Conservation (phyloP, 2,113 vertebrate genomes). For the Poeciliopsis occidentalis region DNA sequence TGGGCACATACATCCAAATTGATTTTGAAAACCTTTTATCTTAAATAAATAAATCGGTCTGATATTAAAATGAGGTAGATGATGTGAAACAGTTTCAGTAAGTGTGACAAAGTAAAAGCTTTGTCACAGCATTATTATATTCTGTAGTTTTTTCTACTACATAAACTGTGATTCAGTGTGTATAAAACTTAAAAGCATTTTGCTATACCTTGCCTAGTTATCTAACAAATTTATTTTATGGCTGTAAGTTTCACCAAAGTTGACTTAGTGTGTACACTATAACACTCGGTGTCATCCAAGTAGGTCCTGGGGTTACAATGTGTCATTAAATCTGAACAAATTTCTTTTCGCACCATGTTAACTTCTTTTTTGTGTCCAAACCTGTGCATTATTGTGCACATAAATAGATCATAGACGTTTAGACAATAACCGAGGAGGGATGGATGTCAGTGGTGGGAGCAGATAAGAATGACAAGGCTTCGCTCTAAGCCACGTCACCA, state of each 20-base stretch:
- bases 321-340: constrained; percentile 56
- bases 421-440: constrained; percentile 67
- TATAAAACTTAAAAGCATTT: neutral
- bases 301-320: constrained; percentile 27
- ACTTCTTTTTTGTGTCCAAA: constrained; percentile 21
- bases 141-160: too few species aligned
- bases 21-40: too few species aligned
- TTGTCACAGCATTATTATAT: neutral
- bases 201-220: neutral
- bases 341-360: constrained; percentile 47
- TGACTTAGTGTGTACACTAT: neutral
- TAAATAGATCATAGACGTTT: constrained; percentile 63
- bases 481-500: constrained; percentile 66
- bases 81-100: neutral
- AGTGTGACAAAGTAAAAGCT: neutral
- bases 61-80: neutral
- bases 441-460: constrained; percentile 64
- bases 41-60: neutral
- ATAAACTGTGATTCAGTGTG: neutral
- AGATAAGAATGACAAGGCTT: constrained; percentile 68
- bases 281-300: constrained; percentile 21
- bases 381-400: constrained; percentile 61
- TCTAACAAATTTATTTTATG: neutral
- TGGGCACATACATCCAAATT: too few species aligned
- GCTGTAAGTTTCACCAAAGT: neutral